These are phyloP conservation scores for Bos indicus DNA, from an alignment of 2,113 vertebrate genomes.

Conservation along the genomic window DNA sequence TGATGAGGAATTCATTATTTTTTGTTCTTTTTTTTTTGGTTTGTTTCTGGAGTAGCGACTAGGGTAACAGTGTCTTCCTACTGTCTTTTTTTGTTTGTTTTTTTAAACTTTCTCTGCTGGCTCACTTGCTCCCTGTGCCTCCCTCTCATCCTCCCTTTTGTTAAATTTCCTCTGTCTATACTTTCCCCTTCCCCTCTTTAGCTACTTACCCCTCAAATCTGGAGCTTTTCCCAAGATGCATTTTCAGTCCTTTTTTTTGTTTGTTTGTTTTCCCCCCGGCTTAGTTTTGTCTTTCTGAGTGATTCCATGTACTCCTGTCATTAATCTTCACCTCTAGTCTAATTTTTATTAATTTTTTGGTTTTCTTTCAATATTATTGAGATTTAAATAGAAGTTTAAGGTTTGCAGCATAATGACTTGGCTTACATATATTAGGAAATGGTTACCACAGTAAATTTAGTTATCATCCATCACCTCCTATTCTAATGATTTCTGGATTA, in stretches of 20 bases:
- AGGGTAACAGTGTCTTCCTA: not conserved
- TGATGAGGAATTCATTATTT: conserved; percentile 22
- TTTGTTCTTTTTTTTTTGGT: not conserved
- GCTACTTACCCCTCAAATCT: not conserved
- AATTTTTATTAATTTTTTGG: not conserved
- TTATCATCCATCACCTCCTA: not conserved
- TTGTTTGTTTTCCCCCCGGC: not conserved
- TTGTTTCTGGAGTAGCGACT: conserved; percentile 12
- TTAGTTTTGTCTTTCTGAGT: not conserved
- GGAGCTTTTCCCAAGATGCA: not conserved
- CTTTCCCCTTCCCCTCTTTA: not conserved
- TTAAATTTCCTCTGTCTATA: too few relatives aligned
- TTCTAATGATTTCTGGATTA: not conserved
- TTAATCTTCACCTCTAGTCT: not conserved
- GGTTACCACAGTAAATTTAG: not conserved
- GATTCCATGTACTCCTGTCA: not conserved
- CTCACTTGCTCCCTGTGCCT: not conserved
- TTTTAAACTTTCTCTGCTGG: not conserved
- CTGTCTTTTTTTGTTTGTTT: not conserved
- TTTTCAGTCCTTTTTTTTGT: not conserved
- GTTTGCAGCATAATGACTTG: not conserved
- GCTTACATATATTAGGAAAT: not conserved
- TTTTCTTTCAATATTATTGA: not conserved
- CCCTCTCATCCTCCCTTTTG: too few relatives aligned
- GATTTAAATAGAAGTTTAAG: not conserved